A percentile compares a stretch with the other conserved stretches of the same genome.
Conservation (phyloP, 2,797 vertebrate genomes). For the Pipistrellus pipistrellus region DNA sequence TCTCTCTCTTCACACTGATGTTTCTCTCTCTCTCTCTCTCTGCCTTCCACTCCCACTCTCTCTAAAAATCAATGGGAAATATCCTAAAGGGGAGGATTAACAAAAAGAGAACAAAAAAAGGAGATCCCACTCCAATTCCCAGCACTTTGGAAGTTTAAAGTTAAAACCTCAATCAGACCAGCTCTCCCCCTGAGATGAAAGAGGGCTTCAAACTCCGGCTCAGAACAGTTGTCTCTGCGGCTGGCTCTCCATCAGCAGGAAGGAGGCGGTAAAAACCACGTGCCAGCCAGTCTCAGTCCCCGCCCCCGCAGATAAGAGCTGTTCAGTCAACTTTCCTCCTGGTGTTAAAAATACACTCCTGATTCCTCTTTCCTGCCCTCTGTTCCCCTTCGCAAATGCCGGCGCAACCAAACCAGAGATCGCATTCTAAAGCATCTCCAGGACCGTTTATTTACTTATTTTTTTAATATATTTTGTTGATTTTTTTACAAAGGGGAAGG, state of each 20-base stretch:
- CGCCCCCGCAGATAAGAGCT: neutral
- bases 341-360: slow-evolving; percentile 15
- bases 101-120: neutral
- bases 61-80: too few species aligned
- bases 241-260: neutral
- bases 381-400: neutral
- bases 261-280: slow-evolving; percentile 37
- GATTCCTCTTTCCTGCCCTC: neutral
- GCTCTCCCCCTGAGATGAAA: neutral
- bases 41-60: too few species aligned
- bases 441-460: too few species aligned
- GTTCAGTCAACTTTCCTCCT: neutral
- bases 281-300: neutral
- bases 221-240: neutral
- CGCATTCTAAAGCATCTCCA: slow-evolving; percentile 5
- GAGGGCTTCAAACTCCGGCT: neutral
- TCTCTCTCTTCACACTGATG: too few species aligned
- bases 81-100: too few species aligned
- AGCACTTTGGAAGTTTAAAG: neutral
- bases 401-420: neutral
- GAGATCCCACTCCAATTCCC: neutral
- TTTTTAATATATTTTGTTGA: too few species aligned
- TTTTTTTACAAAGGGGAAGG: too few species aligned
- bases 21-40: too few species aligned
- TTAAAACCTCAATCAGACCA: neutral